phyloP scores from a whole-genome alignment of 2,113 vertebrate genomes.

The Alectura lathami region DNA sequence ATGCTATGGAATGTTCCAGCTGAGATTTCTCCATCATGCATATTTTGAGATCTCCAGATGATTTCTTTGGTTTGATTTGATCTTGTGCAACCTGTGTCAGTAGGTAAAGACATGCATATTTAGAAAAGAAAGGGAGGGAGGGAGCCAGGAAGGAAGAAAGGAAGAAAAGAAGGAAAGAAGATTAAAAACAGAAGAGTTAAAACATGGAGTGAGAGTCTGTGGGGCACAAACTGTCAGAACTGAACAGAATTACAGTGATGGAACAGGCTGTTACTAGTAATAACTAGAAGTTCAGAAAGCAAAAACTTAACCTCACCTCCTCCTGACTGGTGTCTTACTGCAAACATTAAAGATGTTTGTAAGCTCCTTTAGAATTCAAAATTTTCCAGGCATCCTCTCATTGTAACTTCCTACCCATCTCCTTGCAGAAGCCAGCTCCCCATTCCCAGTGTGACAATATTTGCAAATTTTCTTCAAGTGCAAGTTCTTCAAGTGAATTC shows the following conservation, averaged over 20 bases:
- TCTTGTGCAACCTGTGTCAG: not conserved
- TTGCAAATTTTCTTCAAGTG: not conserved
- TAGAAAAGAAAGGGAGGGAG: too few species aligned
- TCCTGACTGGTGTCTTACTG: not conserved
- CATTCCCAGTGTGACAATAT: not conserved
- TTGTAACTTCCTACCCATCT: not conserved
- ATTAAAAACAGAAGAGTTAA: not conserved
- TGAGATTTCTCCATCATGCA: not conserved
- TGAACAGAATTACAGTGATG: not conserved
- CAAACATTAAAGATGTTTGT: not conserved
- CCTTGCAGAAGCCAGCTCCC: not conserved
- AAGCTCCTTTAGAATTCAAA: not conserved
- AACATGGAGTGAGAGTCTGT: not conserved
- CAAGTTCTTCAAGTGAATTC: not conserved
- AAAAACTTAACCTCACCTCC: not conserved
- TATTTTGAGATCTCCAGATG: slow-evolving; percentile 1
- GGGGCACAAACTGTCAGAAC: not conserved
- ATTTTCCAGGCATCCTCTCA: not conserved
- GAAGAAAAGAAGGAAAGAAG: not conserved
- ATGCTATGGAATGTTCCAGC: not conserved
- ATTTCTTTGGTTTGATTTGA: not conserved
- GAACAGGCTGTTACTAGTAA: not conserved
- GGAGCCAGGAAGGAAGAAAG: too few species aligned
- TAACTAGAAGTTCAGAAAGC: not conserved
- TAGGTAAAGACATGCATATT: not conserved